These are phyloP conservation scores for Apamea monoglypha DNA, from an alignment of 2,888 invertebrate genomes.

Conservation along the genomic window DNA sequence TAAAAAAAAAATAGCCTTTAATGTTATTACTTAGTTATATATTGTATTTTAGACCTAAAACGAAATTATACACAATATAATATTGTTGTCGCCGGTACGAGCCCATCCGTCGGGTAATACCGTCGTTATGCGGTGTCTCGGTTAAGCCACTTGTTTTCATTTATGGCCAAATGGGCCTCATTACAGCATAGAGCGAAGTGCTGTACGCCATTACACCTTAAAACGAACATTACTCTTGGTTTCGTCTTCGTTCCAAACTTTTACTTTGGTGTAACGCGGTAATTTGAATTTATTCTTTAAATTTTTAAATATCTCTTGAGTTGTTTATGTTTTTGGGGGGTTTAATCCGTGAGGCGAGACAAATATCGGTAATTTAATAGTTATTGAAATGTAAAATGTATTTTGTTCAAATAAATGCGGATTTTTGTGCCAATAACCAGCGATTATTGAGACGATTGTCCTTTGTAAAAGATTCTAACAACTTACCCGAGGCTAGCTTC, in stretches of 20 bases:
- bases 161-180: constrained; percentile 82
- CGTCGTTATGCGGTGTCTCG: constrained; percentile 79
- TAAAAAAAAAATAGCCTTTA: neutral
- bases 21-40: too few species aligned
- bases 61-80: constrained; percentile 39
- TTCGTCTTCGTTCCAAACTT: constrained; percentile 76
- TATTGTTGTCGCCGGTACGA: constrained; percentile 43
- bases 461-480: neutral
- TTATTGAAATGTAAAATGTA: neutral
- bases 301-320: constrained; percentile 36
- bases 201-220: constrained; percentile 81
- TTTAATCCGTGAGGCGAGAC: neutral
- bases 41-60: neutral
- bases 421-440: neutral
- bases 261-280: constrained; percentile 61
- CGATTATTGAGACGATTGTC: neutral
- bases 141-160: constrained; percentile 84
- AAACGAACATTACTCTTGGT: constrained; percentile 81
- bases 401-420: too few species aligned
- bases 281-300: constrained; percentile 57
- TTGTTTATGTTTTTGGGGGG: neutral
- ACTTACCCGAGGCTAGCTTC: neutral
- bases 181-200: constrained; percentile 84
- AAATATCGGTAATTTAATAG: neutral
- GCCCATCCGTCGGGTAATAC: constrained; percentile 66